Percentiles rank a stretch among this genome's conserved stretches.
Conservation (phyloP, 2,888 invertebrate genomes). For the Archips crataeganus region DNA sequence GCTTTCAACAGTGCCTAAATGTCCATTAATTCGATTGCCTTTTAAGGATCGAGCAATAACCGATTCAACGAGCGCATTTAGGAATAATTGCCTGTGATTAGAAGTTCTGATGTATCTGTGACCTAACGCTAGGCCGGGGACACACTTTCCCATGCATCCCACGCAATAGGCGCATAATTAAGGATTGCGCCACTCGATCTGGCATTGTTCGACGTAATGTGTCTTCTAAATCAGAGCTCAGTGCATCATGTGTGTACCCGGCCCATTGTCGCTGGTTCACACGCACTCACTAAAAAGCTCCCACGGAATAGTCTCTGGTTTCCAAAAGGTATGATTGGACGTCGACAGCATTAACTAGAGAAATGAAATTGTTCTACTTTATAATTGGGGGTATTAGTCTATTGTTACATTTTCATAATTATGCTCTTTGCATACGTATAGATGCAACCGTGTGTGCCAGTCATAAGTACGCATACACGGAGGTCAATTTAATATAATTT, state of each 20-base stretch:
- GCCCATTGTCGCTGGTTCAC: slow-evolving; percentile 79
- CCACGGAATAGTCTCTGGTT: slow-evolving; percentile 63
- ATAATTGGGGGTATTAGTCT: slow-evolving; percentile 36
- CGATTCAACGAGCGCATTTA: slow-evolving; percentile 10
- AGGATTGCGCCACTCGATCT: slow-evolving; percentile 72
- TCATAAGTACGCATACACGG: background rate
- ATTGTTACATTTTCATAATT: slow-evolving; percentile 38
- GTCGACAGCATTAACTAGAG: slow-evolving; percentile 29
- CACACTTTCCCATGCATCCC: slow-evolving; percentile 76
- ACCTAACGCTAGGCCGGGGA: slow-evolving; percentile 43
- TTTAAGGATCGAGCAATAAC: slow-evolving; percentile 9
- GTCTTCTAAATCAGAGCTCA: slow-evolving; percentile 79
- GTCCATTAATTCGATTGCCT: background rate
- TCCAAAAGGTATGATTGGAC: slow-evolving; percentile 41
- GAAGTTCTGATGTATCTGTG: slow-evolving; percentile 39
- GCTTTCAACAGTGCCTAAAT: slow-evolving; percentile 2
- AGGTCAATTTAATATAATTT: background rate
- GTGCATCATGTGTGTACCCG: slow-evolving; percentile 68
- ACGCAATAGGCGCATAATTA: slow-evolving; percentile 75
- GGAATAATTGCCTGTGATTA: slow-evolving; percentile 35
- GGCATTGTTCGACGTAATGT: slow-evolving; percentile 79
- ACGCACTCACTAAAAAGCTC: slow-evolving; percentile 79
- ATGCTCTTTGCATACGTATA: slow-evolving; percentile 26
- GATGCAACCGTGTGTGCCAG: background rate
- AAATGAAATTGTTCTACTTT: slow-evolving; percentile 38